Conservation (phyloP, 1,140 invertebrate species). For the Tetragonula clypearis region DNA sequence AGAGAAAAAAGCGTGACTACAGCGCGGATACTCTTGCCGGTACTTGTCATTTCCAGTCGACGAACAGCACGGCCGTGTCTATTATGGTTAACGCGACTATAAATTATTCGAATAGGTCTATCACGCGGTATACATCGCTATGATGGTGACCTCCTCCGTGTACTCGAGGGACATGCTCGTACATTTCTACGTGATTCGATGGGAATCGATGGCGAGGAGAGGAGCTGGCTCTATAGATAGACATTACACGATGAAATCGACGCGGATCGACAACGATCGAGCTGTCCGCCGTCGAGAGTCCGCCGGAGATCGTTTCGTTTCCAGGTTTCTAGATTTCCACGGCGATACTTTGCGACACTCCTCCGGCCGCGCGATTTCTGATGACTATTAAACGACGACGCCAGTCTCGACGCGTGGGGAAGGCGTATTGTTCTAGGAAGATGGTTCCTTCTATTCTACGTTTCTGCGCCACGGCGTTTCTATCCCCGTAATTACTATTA, state of each 20-base stretch:
- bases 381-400: slow-evolving; percentile 12
- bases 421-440: background rate
- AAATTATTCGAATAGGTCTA: slow-evolving; percentile 69
- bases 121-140: slow-evolving; percentile 35
- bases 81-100: slow-evolving; percentile 58
- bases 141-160: slow-evolving; percentile 30
- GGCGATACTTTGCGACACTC: background rate
- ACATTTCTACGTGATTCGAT: background rate
- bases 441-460: background rate
- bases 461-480: background rate
- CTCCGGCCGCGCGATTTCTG: background rate
- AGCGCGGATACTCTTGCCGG: slow-evolving; percentile 47
- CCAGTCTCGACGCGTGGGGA: background rate
- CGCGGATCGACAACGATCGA: slow-evolving; percentile 12
- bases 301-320: background rate
- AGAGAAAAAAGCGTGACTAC: slow-evolving; percentile 10
- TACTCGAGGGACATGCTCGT: background rate
- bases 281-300: background rate
- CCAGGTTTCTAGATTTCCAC: slow-evolving; percentile 33
- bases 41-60: slow-evolving; percentile 55
- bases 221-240: background rate
- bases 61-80: slow-evolving; percentile 44
- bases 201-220: slow-evolving; percentile 15
- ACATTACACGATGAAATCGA: background rate
- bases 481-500: slow-evolving; percentile 28